Base-by-base conservation (phyloP, 2,797 vertebrate species). In the Anolis apletophallus region DNA sequence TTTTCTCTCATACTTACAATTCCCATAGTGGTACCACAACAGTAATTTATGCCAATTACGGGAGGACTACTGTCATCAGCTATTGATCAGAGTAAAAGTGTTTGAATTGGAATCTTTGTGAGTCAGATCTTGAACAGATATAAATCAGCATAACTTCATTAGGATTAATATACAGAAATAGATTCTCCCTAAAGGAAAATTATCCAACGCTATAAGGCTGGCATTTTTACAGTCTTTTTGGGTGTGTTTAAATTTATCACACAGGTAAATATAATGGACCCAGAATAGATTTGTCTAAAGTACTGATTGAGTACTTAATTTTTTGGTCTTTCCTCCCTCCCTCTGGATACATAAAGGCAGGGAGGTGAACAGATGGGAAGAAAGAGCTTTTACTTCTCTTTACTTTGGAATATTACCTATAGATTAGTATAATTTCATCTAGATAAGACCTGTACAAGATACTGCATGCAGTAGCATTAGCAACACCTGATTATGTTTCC, bases 71-170 rank as follows among this genome's bases (percentile, higher is more conserved):
- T 64, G 8, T 64, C 55, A 64, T 74, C 55, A 55, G 68, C 55
- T 73, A 50, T 73, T 83, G 46, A 80, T 79, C 59, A 64, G 75
- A 80, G 23, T 17, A 61, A 54, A 71, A 54, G n/a, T 61, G 34
- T 61, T 19, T 83, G 86, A 84, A 83, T 12, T 19, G 54, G 85
- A 76, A 50, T n/a, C 52, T 55, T 64, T 83, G 32, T 40, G 34
- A 86, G 57, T 74, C 59, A 74, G n/a, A 67, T 29, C 57, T 73
- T 67, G 23, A 72, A 29, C 26, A 26, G 32, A 64, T 67, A 55
- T 87, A 80, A 87, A 79, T 87, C 68, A 55, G 19, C 57, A 73
- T 16, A 67, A 19, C 80, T 82, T 76, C 61, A 87, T 29, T 59
- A 64, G n/a, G 14, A 8, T 57, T 75, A 76, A 77, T 82, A n/a